Evolutionary conservation across 2,888 invertebrate genomes (phyloP), one percentile per base, ranked within the genome.

Genomic region (Litoditis marina): DNA sequence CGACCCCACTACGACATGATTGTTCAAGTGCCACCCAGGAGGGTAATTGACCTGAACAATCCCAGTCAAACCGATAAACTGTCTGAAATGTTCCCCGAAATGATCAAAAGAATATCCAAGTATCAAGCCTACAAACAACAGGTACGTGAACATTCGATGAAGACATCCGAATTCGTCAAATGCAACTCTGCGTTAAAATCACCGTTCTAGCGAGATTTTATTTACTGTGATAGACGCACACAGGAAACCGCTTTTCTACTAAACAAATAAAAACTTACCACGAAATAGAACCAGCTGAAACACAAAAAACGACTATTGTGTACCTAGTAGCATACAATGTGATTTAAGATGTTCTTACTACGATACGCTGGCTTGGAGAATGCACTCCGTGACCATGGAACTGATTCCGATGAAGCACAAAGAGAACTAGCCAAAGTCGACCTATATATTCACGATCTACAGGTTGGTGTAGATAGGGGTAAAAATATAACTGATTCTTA

Each of bases 111-210:
- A 57, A 78, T 81, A 59, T 63, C 66, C 51, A 78, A 76, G 62
- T 81, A 82, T 58, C 80, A 81, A 66, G 60, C 68, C 1, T 77
- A 80, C 60, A 76, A 74, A 51, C 79, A 81, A 49, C 81, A 79
- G 66, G 79, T 76, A 28, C 4, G 31, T 13, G n/a, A n/a, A n/a
- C n/a, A n/a, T n/a, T n/a, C n/a, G n/a, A n/a, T n/a, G n/a, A n/a
- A n/a, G n/a, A n/a, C n/a, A n/a, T n/a, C n/a, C n/a, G n/a, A n/a
- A n/a, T n/a, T n/a, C n/a, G n/a, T n/a, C n/a, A n/a, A n/a, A n/a
- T n/a, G n/a, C n/a, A n/a, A n/a, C n/a, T n/a, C n/a, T n/a, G n/a
- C n/a, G n/a, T n/a, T n/a, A n/a, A n/a, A n/a, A n/a, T n/a, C n/a
- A n/a, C n/a, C n/a, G n/a, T n/a, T n/a, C n/a, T n/a, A n/a, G n/a